Evolutionary conservation across 2,797 vertebrate genomes (phyloP).

Genomic region (Scolopax bukidnonensis): DNA sequence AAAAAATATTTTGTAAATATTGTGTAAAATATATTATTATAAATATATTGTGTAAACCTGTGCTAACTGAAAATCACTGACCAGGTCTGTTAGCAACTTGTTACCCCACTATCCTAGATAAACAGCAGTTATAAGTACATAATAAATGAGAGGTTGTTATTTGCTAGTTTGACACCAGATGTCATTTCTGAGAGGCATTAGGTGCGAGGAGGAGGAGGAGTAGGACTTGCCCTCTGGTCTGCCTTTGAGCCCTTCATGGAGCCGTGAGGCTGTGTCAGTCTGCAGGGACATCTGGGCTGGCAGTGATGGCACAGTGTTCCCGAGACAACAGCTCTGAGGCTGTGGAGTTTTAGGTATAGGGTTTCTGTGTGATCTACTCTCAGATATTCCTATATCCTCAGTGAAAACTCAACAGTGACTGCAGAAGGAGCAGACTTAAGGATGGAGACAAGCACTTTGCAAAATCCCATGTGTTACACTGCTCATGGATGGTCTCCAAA

Average conservation of each 20-base stretch:
- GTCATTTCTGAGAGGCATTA: background rate
- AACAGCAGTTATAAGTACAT: background rate
- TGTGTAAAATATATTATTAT: too few species aligned
- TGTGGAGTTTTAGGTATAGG: background rate
- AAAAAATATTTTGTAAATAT: background rate
- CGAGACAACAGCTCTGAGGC: background rate
- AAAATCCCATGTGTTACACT: background rate
- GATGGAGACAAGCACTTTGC: background rate
- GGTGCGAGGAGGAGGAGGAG: background rate
- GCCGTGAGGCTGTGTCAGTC: background rate
- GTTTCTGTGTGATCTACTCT: background rate
- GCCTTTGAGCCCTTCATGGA: background rate
- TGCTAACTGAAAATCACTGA: background rate
- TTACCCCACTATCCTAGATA: background rate
- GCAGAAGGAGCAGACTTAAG: background rate
- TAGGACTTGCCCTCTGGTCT: background rate
- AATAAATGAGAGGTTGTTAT: background rate
- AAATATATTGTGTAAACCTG: background rate
- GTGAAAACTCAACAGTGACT: background rate
- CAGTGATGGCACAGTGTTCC: accelerated
- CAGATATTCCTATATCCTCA: background rate
- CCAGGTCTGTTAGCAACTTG: background rate
- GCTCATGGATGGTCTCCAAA: background rate
- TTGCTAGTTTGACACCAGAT: background rate
- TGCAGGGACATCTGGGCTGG: background rate